phyloP scores from a whole-genome alignment of 2,888 invertebrate species.

The Ptychoptera contaminata region DNA sequence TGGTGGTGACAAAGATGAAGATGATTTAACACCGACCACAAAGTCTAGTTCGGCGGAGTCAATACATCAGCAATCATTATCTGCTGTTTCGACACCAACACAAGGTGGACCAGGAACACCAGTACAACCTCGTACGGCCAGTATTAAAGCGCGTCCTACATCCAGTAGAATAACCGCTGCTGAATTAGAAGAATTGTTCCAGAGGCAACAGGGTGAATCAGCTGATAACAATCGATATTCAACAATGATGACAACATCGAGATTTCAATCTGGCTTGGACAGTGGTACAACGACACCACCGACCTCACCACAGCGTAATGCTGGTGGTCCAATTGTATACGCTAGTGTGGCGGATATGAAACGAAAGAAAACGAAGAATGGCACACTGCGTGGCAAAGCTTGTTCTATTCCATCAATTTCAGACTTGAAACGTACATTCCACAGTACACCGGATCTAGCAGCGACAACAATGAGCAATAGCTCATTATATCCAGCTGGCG shows the following conservation, averaged over 20 bases:
- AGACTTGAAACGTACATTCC: slow-evolving; percentile 61
- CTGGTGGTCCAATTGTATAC: slow-evolving; percentile 48
- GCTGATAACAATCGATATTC: slow-evolving; percentile 34
- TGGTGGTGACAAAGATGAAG: slow-evolving; percentile 59
- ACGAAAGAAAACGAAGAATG: slow-evolving; percentile 40
- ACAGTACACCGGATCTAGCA: slow-evolving; percentile 75
- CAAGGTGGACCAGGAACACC: slow-evolving; percentile 39
- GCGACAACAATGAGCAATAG: slow-evolving; percentile 30
- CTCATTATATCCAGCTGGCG: slow-evolving; percentile 23
- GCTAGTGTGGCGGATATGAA: slow-evolving; percentile 95
- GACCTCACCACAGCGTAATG: slow-evolving; percentile 45
- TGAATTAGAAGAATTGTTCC: slow-evolving; percentile 85
- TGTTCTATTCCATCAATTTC: slow-evolving; percentile 28
- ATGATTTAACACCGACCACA: slow-evolving; percentile 47
- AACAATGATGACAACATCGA: slow-evolving; percentile 57
- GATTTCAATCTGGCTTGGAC: slow-evolving; percentile 46
- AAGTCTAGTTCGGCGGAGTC: slow-evolving; percentile 74
- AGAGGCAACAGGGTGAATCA: slow-evolving; percentile 57
- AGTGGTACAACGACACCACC: slow-evolving; percentile 45
- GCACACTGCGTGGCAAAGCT: slow-evolving; percentile 29
- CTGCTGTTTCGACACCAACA: slow-evolving; percentile 30
- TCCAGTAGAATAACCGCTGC: slow-evolving; percentile 80
- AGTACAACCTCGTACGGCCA: slow-evolving; percentile 70
- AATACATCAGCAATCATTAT: slow-evolving; percentile 39
- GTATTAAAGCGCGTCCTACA: slow-evolving; percentile 75